Conservation (phyloP, 2,888 invertebrate species). For the Epistrophella euchroma region DNA sequence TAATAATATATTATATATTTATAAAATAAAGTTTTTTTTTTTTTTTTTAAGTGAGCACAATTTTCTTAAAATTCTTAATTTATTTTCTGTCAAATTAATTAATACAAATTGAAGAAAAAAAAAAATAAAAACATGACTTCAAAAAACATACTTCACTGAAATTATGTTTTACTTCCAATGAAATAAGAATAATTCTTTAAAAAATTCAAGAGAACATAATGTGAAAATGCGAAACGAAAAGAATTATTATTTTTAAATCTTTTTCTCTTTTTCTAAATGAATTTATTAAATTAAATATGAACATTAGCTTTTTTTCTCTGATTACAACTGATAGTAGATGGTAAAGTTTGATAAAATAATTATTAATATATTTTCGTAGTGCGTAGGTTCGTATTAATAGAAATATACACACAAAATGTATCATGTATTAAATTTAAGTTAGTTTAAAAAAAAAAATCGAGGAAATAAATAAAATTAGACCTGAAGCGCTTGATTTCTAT, state of each 20-base stretch:
- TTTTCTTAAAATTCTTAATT: neutral
- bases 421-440: neutral
- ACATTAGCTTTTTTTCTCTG: neutral
- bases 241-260: constrained; percentile 15
- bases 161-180: constrained; percentile 26
- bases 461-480: neutral
- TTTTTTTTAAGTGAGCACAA: neutral
- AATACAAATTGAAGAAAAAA: neutral
- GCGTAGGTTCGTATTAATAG: neutral
- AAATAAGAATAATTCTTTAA: constrained; percentile 17
- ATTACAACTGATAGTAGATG: neutral
- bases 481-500: too few species aligned
- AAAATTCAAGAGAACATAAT: constrained; percentile 49
- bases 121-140: neutral
- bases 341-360: constrained; percentile 1
- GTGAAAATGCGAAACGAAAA: constrained; percentile 5
- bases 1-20: neutral
- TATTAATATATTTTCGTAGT: constrained; percentile 22
- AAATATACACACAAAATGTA: neutral
- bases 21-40: neutral
- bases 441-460: neutral
- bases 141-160: constrained; percentile 10
- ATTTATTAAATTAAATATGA: neutral
- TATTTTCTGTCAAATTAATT: neutral
- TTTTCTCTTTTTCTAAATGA: neutral